Base-by-base conservation (phyloP, 1,140 invertebrate genomes). In the Drosophila micromelanica region DNA sequence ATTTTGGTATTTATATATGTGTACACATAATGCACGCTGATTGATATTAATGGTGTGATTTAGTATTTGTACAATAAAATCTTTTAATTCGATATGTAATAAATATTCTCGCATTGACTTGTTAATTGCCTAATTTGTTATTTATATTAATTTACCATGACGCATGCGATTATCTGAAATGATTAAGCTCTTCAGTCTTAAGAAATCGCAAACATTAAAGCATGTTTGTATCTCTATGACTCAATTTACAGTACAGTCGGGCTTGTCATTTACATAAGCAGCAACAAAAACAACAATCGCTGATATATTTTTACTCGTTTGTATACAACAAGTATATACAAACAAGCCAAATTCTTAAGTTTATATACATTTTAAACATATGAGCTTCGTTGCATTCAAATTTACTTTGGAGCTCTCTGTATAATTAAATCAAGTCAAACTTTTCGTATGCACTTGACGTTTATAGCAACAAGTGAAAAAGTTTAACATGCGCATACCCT, bases 371-470 rank as follows among this genome's bases (percentile, higher is more conserved):
- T 23, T 23, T 23, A 23, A 8, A 35, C 13, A 52, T 37, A 35
- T 38, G 35, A 27, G 37, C 37, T 13, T 13, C 17, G 43, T 57
- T 45, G 17, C 54, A 52, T 51, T 12, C 20, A 5, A 55, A 60
- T 32, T 73, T 59, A 20, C 46, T 61, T 73, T 68, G 55, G 35
- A 20, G 32, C 20, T 46, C 40, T 30, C 15, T 55, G 30, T 56
- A 62, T 67, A 82, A 82, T 82, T 84, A 72, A 82, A 74, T 82
- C 64, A 82, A 82, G 61, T 43, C 60, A 75, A 84, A 49, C 40
- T 59, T 65, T 74, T 78, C 23, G 52, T 45, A 45, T 82, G 79
- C 69, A 75, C 80, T 72, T 82, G 80, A 75, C 81, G 72, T 63
- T 75, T 70, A 54, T n/a, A 71, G 30, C 57, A 55, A 42, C 20